Conservation (phyloP, 2,888 invertebrate genomes). For the Chorisops tibialis region DNA sequence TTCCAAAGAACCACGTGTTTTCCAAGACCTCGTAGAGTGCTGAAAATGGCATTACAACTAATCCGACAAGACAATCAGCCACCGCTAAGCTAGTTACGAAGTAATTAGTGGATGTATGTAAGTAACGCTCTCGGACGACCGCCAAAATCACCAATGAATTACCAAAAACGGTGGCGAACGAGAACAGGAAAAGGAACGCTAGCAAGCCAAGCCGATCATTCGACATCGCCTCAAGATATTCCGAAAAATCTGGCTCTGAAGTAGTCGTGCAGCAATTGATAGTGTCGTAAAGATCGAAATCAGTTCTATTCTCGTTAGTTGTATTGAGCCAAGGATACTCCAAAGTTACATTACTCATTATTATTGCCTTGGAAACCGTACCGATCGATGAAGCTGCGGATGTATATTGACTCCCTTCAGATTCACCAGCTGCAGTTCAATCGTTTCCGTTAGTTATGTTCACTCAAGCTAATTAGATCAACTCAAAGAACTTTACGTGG, state of each 20-base stretch:
- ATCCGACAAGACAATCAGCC: conserved; percentile 92
- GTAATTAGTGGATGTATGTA: conserved; percentile 96
- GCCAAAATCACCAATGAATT: conserved; percentile 93
- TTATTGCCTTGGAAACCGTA: conserved; percentile 32
- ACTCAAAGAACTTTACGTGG: no score
- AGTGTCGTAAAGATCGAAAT: conserved; percentile 17
- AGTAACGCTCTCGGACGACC: conserved; percentile 85
- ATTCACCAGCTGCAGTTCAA: no score
- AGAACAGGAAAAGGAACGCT: conserved; percentile 80
- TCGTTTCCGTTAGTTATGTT: no score
- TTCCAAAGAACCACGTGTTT: conserved; percentile 91
- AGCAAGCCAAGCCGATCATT: conserved; percentile 74
- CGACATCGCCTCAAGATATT: conserved; percentile 54
- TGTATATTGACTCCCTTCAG: no score
- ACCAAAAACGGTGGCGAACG: conserved; percentile 89
- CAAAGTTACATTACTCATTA: conserved; percentile 46
- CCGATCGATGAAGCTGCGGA: conserved; percentile 19
- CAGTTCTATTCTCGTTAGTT: conserved; percentile 17
- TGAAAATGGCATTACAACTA: conserved; percentile 97
- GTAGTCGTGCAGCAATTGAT: conserved; percentile 36
- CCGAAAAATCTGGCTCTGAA: conserved; percentile 47
- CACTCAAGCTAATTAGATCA: no score
- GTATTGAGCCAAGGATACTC: conserved; percentile 39
- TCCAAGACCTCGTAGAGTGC: conserved; percentile 85
- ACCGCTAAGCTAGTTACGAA: conserved; percentile 95